Evolutionary conservation across 2,113 vertebrate genomes (phyloP).

Genomic region (Misgurnus mizolepis): DNA sequence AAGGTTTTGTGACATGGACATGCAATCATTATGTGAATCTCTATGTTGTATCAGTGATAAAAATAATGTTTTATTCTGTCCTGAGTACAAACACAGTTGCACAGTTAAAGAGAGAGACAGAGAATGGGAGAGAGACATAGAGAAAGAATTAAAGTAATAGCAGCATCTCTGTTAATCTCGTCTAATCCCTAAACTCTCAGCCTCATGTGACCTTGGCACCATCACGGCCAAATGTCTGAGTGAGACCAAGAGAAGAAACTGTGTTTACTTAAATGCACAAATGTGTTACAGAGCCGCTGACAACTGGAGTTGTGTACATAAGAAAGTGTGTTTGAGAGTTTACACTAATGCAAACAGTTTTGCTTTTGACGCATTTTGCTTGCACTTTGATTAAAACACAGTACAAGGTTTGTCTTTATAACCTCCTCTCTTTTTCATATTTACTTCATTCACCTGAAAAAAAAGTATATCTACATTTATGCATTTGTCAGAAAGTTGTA

Average conservation of each 20-base stretch:
- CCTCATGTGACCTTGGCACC: neutral
- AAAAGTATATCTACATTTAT: too few relatives aligned
- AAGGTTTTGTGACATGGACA: neutral
- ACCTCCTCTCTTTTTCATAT: too few relatives aligned
- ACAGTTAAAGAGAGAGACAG: neutral
- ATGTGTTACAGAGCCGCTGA: neutral
- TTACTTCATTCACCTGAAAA: too few relatives aligned
- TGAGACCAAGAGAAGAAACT: slow-evolving; percentile 16
- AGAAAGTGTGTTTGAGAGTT: neutral
- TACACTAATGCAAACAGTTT: neutral
- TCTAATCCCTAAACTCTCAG: slow-evolving; percentile 15
- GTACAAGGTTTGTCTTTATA: too few relatives aligned
- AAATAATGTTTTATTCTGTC: neutral
- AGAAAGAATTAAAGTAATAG: neutral
- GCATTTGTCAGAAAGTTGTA: too few relatives aligned
- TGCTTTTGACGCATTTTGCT: neutral
- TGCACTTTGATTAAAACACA: too few relatives aligned
- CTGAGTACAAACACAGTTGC: slow-evolving; percentile 8
- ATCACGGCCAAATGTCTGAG: slow-evolving; percentile 8
- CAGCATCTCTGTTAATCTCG: slow-evolving; percentile 10
- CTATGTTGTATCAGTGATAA: slow-evolving; percentile 3
- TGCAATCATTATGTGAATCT: neutral
- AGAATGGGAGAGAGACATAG: neutral
- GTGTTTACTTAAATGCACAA: slow-evolving; percentile 7
- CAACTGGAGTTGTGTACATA: neutral